Evolutionary conservation across 2,888 invertebrate species (phyloP).

Genomic region (Masnerella sp.): DNA sequence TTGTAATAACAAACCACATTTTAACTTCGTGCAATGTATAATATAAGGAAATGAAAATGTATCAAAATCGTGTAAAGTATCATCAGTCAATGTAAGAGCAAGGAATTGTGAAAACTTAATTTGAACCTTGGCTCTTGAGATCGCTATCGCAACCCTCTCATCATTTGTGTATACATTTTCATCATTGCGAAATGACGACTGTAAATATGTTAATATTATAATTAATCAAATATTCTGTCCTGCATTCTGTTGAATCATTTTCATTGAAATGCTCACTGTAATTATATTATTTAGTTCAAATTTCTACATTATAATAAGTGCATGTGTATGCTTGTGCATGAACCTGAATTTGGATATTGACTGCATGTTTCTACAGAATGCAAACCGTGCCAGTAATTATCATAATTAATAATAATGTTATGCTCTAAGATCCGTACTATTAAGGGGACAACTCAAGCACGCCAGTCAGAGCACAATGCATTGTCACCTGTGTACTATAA

Average conservation of each 20-base stretch:
- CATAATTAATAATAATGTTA: conserved; percentile 41
- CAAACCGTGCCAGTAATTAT: conserved; percentile 36
- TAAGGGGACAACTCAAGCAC: conserved; percentile 60
- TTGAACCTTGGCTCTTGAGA: too few relatives aligned
- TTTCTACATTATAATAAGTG: conserved; percentile 8
- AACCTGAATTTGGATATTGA: conserved; percentile 11
- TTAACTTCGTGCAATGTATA: conserved; percentile 15
- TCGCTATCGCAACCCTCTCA: too few relatives aligned
- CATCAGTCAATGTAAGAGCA: conserved; percentile 23
- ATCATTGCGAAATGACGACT: conserved; percentile 24
- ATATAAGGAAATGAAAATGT: too few relatives aligned
- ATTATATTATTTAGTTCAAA: background rate
- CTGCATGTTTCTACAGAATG: conserved; percentile 56
- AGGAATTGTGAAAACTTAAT: conserved; percentile 20
- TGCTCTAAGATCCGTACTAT: conserved; percentile 30
- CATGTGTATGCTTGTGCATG: conserved; percentile 55
- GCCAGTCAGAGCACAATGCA: conserved; percentile 67
- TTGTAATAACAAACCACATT: conserved; percentile 12
- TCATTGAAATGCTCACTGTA: background rate
- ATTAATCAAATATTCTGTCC: too few relatives aligned
- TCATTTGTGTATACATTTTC: too few relatives aligned
- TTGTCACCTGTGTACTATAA: conserved; percentile 62
- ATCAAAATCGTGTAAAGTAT: conserved; percentile 9
- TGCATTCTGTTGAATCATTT: conserved; percentile 51
- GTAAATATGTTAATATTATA: conserved; percentile 42